Percentiles rank a stretch among this genome's conserved stretches.
phyloP scores from a whole-genome alignment of 2,888 invertebrate genomes.

The Trypoxylon attenuatum region DNA sequence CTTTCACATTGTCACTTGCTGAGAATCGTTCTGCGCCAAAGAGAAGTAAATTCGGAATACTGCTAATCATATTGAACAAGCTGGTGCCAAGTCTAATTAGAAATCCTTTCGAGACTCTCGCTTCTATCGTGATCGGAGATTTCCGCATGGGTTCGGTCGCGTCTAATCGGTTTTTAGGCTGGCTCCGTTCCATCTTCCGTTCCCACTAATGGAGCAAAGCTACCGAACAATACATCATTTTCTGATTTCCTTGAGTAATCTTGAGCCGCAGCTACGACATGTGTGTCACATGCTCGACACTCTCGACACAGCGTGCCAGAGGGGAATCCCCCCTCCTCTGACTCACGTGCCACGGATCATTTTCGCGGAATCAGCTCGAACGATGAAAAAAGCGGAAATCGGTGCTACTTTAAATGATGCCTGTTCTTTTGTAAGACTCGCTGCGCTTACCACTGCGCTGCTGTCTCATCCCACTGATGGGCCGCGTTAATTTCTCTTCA shows the following conservation, averaged over 20 bases:
- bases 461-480: slow-evolving; percentile 22
- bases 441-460: not conserved
- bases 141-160: too few relatives aligned
- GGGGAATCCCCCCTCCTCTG: not conserved
- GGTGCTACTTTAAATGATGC: not conserved
- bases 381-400: not conserved
- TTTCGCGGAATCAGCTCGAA: too few relatives aligned
- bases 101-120: too few relatives aligned
- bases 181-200: not conserved
- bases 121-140: too few relatives aligned
- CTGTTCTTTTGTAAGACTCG: slow-evolving; percentile 1
- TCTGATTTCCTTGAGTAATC: slow-evolving; percentile 49
- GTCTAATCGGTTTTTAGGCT: too few relatives aligned
- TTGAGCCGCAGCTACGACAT: not conserved
- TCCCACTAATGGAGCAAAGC: slow-evolving; percentile 24
- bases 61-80: too few relatives aligned
- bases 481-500: slow-evolving; percentile 38
- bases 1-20: too few relatives aligned
- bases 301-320: not conserved
- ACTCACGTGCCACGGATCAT: not conserved
- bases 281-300: not conserved
- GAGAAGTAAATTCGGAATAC: too few relatives aligned
- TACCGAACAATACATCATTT: slow-evolving; percentile 56
- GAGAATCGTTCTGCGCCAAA: too few relatives aligned
- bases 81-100: too few relatives aligned